Conservation (phyloP, 2,888 invertebrate genomes). For the Pterostichus niger region DNA sequence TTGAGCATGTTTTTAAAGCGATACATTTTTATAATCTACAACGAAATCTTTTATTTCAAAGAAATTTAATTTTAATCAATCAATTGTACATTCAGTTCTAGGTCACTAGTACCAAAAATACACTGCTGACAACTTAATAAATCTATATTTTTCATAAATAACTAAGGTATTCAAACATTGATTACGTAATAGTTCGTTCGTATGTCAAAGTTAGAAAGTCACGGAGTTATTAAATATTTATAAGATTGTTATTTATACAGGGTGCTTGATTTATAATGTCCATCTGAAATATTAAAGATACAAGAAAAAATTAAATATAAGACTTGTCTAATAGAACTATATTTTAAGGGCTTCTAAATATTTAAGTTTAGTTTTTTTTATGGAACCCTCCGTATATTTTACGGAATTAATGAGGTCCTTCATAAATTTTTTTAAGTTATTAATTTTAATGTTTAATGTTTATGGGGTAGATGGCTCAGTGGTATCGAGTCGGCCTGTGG, state of each 20-base stretch:
- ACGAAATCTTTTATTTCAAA: neutral
- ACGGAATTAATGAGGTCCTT: too few relatives aligned
- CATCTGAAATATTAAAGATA: too few relatives aligned
- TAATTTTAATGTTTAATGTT: too few relatives aligned
- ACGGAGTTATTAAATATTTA: neutral
- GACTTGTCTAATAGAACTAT: too few relatives aligned
- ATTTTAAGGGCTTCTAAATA: too few relatives aligned
- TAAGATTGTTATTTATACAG: neutral
- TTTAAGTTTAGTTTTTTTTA: too few relatives aligned
- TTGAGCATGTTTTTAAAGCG: neutral
- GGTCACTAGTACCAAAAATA: conserved; percentile 19
- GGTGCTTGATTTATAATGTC: too few relatives aligned
- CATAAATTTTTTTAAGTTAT: too few relatives aligned
- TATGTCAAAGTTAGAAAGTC: neutral
- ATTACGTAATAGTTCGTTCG: neutral
- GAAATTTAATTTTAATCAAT: conserved; percentile 26
- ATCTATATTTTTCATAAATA: conserved; percentile 5
- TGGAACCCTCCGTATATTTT: too few relatives aligned
- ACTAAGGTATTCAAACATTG: neutral
- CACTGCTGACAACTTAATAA: neutral
- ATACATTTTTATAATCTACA: neutral
- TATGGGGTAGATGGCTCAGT: too few relatives aligned
- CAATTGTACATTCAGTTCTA: neutral
- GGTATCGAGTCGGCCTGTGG: too few relatives aligned
- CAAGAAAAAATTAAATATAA: too few relatives aligned